These are phyloP conservation scores for Cynoglossus semilaevis DNA, from an alignment of 2,113 vertebrate species.

Conservation along the genomic window DNA sequence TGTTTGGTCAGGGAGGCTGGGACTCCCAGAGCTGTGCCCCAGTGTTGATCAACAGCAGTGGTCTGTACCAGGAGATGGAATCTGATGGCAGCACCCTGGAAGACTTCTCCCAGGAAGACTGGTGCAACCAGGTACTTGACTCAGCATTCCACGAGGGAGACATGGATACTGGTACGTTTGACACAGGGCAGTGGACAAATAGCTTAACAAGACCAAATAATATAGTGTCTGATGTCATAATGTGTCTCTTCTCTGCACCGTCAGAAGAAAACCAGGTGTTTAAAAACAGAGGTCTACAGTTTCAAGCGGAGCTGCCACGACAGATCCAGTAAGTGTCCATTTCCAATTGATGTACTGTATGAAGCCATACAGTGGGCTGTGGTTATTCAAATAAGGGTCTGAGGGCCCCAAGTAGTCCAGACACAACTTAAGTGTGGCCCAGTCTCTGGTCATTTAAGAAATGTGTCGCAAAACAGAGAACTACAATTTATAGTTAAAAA, in stretches of 20 bases:
- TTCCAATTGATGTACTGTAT: no score
- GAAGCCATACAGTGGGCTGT: no score
- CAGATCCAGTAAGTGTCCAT: constrained; percentile 86
- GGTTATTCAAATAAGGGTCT: no score
- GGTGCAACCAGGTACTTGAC: constrained; percentile 95
- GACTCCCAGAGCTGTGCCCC: constrained; percentile 96
- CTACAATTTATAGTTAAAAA: no score
- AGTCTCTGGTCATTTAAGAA: no score
- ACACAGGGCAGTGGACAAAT: no score
- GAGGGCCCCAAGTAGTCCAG: no score
- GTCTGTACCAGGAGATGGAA: constrained; percentile 97
- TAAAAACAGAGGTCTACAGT: constrained; percentile 86
- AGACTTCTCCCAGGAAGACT: constrained; percentile 96
- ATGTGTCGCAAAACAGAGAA: no score
- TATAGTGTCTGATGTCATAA: neutral
- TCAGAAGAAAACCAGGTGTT: constrained; percentile 89
- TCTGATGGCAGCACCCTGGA: constrained; percentile 96
- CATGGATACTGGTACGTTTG: constrained; percentile 87
- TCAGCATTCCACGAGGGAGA: constrained; percentile 91
- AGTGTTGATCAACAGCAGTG: constrained; percentile 97
- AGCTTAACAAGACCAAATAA: neutral
- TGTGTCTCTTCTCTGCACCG: constrained; percentile 6
- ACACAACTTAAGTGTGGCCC: no score
- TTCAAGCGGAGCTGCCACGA: constrained; percentile 87
- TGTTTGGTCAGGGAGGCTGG: constrained; percentile 98